These are phyloP conservation scores for Meriones psammophilus DNA, from an alignment of 2,797 vertebrate genomes.

Conservation along the genomic window DNA sequence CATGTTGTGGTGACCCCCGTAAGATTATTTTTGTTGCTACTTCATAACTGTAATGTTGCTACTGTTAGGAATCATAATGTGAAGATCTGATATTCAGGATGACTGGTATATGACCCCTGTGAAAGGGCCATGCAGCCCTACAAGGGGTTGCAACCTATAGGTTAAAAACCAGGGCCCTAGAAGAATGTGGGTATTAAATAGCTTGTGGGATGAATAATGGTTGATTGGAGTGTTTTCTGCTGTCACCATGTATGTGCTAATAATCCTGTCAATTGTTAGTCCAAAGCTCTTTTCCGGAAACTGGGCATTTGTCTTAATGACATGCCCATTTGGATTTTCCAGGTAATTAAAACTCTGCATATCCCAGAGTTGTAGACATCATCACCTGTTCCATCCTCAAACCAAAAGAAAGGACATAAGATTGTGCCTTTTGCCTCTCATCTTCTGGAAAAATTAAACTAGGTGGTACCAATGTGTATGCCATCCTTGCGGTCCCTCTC, in stretches of 20 bases:
- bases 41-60: not conserved
- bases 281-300: constrained; percentile 1
- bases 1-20: not conserved
- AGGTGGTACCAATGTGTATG: not conserved
- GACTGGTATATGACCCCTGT: not conserved
- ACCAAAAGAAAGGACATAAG: not conserved
- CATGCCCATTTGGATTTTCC: not conserved
- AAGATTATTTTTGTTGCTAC: not conserved
- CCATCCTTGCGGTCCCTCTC: not conserved
- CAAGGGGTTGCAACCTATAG: not conserved
- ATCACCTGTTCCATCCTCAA: not conserved
- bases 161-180: not conserved
- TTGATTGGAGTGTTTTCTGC: not conserved
- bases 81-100: not conserved
- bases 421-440: not conserved
- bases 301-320: not conserved
- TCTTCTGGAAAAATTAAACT: constrained; percentile 37
- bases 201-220: not conserved
- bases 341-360: not conserved
- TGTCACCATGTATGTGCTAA: not conserved
- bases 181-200: constrained; percentile 34
- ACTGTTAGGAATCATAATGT: not conserved
- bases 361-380: not conserved
- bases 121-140: not conserved
- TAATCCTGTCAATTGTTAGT: constrained; percentile 12